Evolutionary conservation across 2,113 vertebrate genomes (phyloP), one percentile per base, ranked within the genome.

Genomic region (Gymnorhina tibicen): DNA sequence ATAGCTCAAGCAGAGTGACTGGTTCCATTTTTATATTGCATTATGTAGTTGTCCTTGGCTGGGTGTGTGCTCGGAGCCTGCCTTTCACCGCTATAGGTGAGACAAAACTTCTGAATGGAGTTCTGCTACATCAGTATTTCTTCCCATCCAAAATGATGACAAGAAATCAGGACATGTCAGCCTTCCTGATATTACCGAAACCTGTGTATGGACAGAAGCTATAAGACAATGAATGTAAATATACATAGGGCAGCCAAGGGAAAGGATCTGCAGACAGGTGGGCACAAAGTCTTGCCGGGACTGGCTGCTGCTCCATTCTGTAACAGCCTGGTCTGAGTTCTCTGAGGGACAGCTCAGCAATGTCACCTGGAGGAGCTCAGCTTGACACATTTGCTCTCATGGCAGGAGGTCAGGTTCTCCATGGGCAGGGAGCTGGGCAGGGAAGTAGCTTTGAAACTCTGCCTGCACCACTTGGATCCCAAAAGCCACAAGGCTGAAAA

Each of bases 341-440:
- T 0, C 69, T 63, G 69, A 44, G 22, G 18, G 14, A 22, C 39
- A 33, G 27, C 68, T 27, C 13, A 4, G 59, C 52, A n/a, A 0
- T 22, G 19, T 74, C 39, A 42, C 39, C 46, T 47, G 55, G 42
- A 86, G n/a, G 16, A 77, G 68, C 42, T 80, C 66, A 73, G 28
- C 52, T 52, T 58, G 32, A 27, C 5, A 2, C 23, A 10, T 47
- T 59, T 70, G 35, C 11, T 77, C 11, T 74, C 1, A 0, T 23
- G 44, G 67, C 37, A 58, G 33, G 47, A 77, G 41, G 30, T 56
- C 53, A 26, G 6, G 33, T 47, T 82, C 8, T 26, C 35, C 21
- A 2, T 13, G 17, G 19, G 32, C 5, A 33, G 33, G 28, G 28
- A 91, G 30, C 35, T 0, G 0, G 35, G 11, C 39, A 35, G 6